Conservation (phyloP, 2,113 vertebrate species). For the Tachycineta bicolor region DNA sequence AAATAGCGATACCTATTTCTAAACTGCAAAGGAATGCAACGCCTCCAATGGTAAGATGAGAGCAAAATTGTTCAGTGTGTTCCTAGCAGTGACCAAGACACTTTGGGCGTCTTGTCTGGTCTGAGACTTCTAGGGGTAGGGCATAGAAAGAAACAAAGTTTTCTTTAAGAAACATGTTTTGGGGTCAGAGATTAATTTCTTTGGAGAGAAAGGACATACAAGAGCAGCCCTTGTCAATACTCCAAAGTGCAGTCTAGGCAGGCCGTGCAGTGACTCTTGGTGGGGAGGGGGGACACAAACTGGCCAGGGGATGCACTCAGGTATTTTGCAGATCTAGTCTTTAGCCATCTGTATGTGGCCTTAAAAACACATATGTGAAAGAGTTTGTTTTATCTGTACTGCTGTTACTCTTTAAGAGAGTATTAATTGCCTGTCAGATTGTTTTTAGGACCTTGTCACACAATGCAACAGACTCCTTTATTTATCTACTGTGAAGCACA, state of each 20-base stretch:
- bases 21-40: background rate
- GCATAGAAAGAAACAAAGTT: background rate
- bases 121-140: background rate
- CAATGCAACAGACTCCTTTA: background rate
- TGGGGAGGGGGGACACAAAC: background rate
- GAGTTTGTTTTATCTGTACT: background rate
- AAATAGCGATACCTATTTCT: background rate
- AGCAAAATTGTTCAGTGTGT: background rate
- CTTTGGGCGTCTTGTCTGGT: background rate
- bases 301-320: background rate
- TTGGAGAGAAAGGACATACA: background rate
- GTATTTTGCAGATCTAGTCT: background rate
- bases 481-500: background rate
- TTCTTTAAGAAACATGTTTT: background rate
- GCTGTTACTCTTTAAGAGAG: background rate
- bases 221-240: background rate
- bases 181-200: background rate
- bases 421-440: constrained; percentile 9
- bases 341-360: background rate
- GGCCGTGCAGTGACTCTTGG: background rate
- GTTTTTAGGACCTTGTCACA: constrained; percentile 19
- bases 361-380: accelerated
- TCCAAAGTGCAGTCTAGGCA: background rate
- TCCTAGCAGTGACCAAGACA: background rate
- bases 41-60: background rate